Conservation (phyloP, 2,113 vertebrate genomes). For the Rallus limicola region DNA sequence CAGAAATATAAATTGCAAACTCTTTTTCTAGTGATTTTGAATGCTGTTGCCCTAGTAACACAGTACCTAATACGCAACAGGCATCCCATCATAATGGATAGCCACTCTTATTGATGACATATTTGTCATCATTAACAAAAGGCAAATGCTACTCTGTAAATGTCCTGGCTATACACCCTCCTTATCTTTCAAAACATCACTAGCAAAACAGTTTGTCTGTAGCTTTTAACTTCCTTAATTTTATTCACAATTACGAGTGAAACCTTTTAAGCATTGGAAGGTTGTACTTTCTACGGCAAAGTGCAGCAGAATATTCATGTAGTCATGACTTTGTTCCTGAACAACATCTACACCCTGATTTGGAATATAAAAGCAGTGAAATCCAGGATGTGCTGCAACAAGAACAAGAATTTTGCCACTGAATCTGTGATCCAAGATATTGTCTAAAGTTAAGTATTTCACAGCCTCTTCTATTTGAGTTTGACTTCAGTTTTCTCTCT, state of each 20-base stretch:
- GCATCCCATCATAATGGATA: not conserved
- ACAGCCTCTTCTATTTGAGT: not conserved
- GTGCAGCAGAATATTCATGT: not conserved
- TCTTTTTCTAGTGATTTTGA: not conserved
- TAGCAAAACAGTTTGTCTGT: not conserved
- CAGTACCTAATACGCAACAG: not conserved
- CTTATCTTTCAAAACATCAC: not conserved
- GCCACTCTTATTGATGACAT: not conserved
- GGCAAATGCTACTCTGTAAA: not conserved
- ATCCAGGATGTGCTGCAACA: not conserved
- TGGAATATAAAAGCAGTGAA: not conserved
- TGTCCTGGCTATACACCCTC: not conserved
- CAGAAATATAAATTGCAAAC: not conserved
- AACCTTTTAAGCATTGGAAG: not conserved
- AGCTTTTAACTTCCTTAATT: not conserved
- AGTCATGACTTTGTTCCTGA: not conserved
- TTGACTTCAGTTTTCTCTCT: not conserved
- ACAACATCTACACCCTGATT: not conserved
- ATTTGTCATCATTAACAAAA: not conserved
- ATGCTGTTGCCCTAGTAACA: not conserved
- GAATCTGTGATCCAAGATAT: not conserved
- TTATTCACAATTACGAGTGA: not conserved
- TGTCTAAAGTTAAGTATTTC: not conserved
- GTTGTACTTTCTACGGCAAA: not conserved
- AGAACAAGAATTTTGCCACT: not conserved